phyloP scores from a whole-genome alignment of 2,888 invertebrate species.

The Bruchidius siliquastri region DNA sequence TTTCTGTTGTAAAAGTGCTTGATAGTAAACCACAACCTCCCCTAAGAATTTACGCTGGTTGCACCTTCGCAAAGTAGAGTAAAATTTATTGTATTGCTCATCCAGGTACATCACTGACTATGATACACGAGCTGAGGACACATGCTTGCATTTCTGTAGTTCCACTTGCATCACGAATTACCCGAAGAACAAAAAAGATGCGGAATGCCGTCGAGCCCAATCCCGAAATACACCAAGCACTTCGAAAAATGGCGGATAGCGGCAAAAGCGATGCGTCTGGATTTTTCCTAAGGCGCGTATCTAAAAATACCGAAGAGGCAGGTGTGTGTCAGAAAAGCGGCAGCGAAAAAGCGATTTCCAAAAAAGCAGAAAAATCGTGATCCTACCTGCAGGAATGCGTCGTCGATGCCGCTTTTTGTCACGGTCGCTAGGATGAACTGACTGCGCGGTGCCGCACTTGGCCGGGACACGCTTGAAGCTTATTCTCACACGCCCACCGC shows the following conservation, averaged over 20 bases:
- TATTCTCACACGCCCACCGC: background rate
- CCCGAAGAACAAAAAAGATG: background rate
- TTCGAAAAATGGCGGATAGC: background rate
- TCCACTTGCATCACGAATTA: background rate
- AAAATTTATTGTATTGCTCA: no score
- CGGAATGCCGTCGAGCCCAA: background rate
- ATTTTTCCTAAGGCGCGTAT: background rate
- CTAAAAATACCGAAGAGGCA: background rate
- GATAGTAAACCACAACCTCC: no score
- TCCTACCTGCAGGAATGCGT: background rate
- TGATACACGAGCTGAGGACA: background rate
- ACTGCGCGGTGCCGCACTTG: constrained; percentile 1
- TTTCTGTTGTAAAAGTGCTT: no score
- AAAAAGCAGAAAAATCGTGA: background rate
- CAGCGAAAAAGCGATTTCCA: background rate
- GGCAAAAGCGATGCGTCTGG: background rate
- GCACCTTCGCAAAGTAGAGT: no score
- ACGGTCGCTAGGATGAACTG: constrained; percentile 37
- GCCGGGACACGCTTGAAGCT: background rate
- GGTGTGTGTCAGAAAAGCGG: background rate
- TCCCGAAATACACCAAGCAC: background rate
- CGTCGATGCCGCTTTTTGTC: constrained; percentile 37
- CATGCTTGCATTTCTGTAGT: background rate
- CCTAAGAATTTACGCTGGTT: no score
- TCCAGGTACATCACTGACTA: no score